Base-by-base conservation (phyloP, 2,797 vertebrate species). In the Pangasius sanitwongsei region DNA sequence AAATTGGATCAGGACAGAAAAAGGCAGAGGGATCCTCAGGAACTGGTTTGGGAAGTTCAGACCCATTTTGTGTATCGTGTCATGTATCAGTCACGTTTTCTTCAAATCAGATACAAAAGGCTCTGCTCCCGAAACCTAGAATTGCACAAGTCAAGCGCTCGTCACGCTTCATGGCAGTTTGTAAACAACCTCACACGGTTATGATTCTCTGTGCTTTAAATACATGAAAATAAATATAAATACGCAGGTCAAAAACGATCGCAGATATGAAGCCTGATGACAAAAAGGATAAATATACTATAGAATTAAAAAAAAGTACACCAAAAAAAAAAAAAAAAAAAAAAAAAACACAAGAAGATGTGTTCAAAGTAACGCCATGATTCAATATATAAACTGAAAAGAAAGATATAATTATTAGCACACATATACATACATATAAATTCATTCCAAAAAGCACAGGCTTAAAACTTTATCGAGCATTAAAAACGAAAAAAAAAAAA, bases 91-190 rank as follows among this genome's bases (percentile, higher is more conserved):
- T 75, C 72, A 13, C 44, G 4, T 48, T 55, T 92, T 48, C 81
- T 86, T 77, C 44, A 77, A 57, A 59, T 63, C 85, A 70, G 80
- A 88, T 89, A 89, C 82, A 88, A 74, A 67, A 83, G 15, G 1
- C 20, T 53, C 41, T 84, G 57, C 37, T 53, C 8, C 70, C n/a
- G 41, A 65, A 59, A 81, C 25, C 31, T 34, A 37, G 55, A 37
- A 84, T 53, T 53, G 50, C 16, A 83, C 69, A n/a, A 57, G 77
- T 31, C 16, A 3, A 44, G 53, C 48, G 65, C 48, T 74, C 15
- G 48, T 44, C 6, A 15, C 31, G 70, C 59, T 37, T 48, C 44
- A 55, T 16, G 53, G 65, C 84, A 63, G 72, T 72, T 59, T 70
- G 78, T 72, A 89, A 89, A 86, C 78, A 48, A 80, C 72, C 83